Evolutionary conservation across 2,888 invertebrate species (phyloP).

Genomic region (Opisthograptis luteolata): DNA sequence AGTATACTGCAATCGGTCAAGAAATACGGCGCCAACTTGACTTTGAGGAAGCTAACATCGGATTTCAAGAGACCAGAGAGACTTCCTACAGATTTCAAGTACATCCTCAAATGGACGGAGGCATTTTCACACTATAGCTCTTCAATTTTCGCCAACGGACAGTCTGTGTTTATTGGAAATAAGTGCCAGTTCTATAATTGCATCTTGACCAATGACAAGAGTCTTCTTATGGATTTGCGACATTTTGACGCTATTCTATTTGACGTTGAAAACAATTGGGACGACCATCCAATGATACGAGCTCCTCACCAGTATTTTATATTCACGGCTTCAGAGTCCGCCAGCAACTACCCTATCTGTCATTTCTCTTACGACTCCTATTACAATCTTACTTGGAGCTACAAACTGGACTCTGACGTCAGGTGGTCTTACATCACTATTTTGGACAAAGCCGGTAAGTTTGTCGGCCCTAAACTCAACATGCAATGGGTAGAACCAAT

Average conservation of each 20-base stretch:
- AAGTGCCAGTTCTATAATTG: constrained; percentile 75
- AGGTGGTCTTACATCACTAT: constrained; percentile 55
- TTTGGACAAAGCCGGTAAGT: constrained; percentile 48
- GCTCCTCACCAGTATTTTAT: constrained; percentile 74
- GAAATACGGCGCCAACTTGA: constrained; percentile 39
- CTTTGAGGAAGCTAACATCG: constrained; percentile 29
- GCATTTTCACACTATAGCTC: constrained; percentile 47
- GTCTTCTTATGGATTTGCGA: constrained; percentile 56
- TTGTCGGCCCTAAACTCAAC: constrained; percentile 64
- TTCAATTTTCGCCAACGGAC: constrained; percentile 48
- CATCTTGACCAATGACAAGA: constrained; percentile 62
- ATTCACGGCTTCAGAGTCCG: constrained; percentile 66
- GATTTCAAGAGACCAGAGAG: constrained; percentile 47
- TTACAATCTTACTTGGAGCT: constrained; percentile 70
- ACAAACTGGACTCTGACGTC: constrained; percentile 66
- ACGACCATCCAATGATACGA: constrained; percentile 54
- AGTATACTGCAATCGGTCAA: constrained; percentile 45
- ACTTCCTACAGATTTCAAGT: constrained; percentile 62
- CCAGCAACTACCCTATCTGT: constrained; percentile 58
- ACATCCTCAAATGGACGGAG: constrained; percentile 59
- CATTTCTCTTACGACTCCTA: constrained; percentile 51
- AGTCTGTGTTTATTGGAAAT: constrained; percentile 51
- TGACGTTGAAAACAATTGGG: constrained; percentile 71
- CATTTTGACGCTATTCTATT: constrained; percentile 80
- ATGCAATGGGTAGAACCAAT: constrained; percentile 59